Evolutionary conservation across 1,140 invertebrate genomes (phyloP), one percentile per base, ranked within the genome.

Genomic region (Potamilus streckersoni): DNA sequence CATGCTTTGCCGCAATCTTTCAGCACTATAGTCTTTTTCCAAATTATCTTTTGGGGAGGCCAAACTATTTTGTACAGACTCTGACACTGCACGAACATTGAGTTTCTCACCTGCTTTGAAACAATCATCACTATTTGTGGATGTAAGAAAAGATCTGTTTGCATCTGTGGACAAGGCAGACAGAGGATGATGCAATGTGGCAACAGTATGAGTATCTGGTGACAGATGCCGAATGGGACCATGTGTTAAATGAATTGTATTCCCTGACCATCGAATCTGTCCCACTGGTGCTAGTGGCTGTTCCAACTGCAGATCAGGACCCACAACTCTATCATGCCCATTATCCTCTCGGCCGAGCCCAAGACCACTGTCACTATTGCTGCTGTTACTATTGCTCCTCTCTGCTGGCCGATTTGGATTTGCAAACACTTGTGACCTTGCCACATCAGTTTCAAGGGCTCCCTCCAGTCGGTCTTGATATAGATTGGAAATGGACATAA

Each of bases 301-400:
- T 8, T 68, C 60, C 19, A 73, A 49, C 38, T 56, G 68, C 55
- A 67, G 69, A 2, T 69, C 60, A n/a, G 76, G 81, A 64, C 95
- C 91, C 79, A 96, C 96, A 68, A 94, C 91, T 89, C 96, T 95
- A 2, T 82, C 84, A 72, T 73, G 79, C 66, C 77, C 69, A 60
- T 93, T 92, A 78, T 98, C 95, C 84, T 96, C 96, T 79, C 95
- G 93, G 5, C 83, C 76, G 84, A 97, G 97, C 0, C 96, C 96
- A 72, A 98, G 96, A 0, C 96, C 96, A 20, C 96, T 98, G 89
- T 98, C 97, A 81, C 95, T 97, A 86, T 98, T 98, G 79, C 95
- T 97, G 1, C 95, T 96, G 20, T 94, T 95, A 56, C 85, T 84
- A 65, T 69, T 78, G 62, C 65, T 59, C 78, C 79, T 61, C 73